A percentile compares a stretch with the other conserved stretches of the same genome.
Conservation (phyloP, 1,140 invertebrate species). For the Heliconius hermathena region DNA sequence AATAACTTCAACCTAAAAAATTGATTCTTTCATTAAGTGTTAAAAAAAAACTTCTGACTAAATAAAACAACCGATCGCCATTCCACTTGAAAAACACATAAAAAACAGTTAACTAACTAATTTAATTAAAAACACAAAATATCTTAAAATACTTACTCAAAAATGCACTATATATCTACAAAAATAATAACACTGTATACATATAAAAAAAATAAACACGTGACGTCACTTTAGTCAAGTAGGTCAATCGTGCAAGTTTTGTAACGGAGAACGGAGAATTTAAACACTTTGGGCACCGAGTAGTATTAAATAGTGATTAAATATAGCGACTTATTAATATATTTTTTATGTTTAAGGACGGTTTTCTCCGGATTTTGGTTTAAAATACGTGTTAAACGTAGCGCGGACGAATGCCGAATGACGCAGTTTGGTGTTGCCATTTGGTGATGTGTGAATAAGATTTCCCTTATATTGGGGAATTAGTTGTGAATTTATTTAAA, state of each 20-base stretch:
- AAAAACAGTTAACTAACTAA: neutral
- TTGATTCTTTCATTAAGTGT: neutral
- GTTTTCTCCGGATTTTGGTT: neutral
- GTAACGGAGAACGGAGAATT: neutral
- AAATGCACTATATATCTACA: neutral
- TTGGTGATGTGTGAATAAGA: neutral
- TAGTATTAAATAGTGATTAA: neutral
- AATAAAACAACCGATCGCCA: slow-evolving; percentile 5
- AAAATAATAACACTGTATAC: slow-evolving; percentile 7
- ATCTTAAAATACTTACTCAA: neutral
- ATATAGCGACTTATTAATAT: neutral
- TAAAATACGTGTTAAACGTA: neutral
- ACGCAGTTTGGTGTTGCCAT: slow-evolving; percentile 28
- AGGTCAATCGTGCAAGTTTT: neutral
- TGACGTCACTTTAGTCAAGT: slow-evolving; percentile 2
- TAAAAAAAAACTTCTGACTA: neutral
- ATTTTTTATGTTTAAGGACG: neutral
- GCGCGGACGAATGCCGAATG: slow-evolving; percentile 29
- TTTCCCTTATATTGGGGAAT: neutral
- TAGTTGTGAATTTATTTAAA: neutral
- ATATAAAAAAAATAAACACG: slow-evolving; percentile 9
- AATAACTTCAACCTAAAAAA: neutral
- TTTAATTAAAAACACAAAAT: neutral
- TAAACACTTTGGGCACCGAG: neutral
- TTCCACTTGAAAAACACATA: neutral